Conservation (phyloP, 2,113 vertebrate genomes). For the Tetraodon nigroviridis region DNA sequence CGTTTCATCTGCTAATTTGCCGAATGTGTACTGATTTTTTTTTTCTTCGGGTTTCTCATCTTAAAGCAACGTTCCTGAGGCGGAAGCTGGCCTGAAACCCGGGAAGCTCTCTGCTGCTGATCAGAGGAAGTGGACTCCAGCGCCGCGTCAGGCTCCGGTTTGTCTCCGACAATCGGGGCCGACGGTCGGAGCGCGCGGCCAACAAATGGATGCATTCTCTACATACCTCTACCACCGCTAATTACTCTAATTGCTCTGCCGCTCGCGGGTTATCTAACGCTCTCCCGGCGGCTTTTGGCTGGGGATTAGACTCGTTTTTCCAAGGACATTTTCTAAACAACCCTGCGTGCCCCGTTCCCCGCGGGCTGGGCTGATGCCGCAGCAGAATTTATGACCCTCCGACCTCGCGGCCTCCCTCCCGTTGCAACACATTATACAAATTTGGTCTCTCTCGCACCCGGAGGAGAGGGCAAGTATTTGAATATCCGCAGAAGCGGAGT, state of each 20-base stretch:
- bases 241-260: slow-evolving; percentile 72
- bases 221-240: slow-evolving; percentile 64
- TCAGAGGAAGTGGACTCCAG: slow-evolving; percentile 64
- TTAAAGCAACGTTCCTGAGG: not conserved
- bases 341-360: slow-evolving; percentile 61
- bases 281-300: slow-evolving; percentile 66
- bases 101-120: slow-evolving; percentile 65
- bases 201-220: slow-evolving; percentile 71
- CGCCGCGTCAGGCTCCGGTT: slow-evolving; percentile 68
- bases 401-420: slow-evolving; percentile 59
- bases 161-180: slow-evolving; percentile 69
- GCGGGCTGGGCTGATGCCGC: slow-evolving; percentile 60
- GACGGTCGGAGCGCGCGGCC: slow-evolving; percentile 67
- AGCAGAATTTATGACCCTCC: slow-evolving; percentile 68
- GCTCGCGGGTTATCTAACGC: slow-evolving; percentile 73
- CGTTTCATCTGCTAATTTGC: not conserved
- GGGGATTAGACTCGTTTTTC: slow-evolving; percentile 71
- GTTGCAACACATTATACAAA: slow-evolving; percentile 72
- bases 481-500: slow-evolving; percentile 64
- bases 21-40: too few relatives aligned
- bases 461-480: slow-evolving; percentile 62
- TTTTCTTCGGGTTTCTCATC: not conserved
- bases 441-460: slow-evolving; percentile 54
- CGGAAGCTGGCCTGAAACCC: slow-evolving; percentile 43
- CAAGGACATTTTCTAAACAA: slow-evolving; percentile 74